Evolutionary conservation across 2,113 vertebrate species (phyloP).

Genomic region (Cairina moschata): DNA sequence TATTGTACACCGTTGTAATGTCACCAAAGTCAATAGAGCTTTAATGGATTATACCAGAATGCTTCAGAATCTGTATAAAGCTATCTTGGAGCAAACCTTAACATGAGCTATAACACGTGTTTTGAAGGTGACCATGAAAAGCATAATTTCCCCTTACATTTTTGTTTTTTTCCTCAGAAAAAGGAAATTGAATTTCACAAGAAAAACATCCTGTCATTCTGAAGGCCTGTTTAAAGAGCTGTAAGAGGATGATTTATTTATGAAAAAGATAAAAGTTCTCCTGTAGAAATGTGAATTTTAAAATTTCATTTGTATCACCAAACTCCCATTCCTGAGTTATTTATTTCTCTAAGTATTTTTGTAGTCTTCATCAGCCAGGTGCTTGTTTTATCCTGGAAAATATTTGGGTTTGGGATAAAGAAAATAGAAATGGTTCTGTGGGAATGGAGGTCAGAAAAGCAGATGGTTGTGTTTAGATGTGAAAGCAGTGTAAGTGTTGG

Average conservation of each 20-base stretch:
- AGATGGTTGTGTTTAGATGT: not conserved
- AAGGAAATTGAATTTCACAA: not conserved
- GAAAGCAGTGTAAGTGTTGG: not conserved
- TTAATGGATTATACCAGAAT: not conserved
- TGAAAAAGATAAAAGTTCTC: not conserved
- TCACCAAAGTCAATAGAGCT: not conserved
- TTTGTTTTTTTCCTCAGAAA: not conserved
- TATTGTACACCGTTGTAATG: not conserved
- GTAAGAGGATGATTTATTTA: not conserved
- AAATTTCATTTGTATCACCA: not conserved
- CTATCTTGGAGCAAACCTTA: not conserved
- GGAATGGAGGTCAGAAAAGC: not conserved
- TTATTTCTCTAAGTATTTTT: not conserved
- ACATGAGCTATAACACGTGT: accelerated
- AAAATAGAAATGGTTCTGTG: not conserved
- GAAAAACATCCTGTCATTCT: not conserved
- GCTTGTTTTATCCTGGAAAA: not conserved
- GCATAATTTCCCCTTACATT: not conserved
- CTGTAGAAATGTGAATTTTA: not conserved
- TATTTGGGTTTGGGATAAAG: not conserved
- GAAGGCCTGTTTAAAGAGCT: not conserved
- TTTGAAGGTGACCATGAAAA: not conserved
- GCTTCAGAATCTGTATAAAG: not conserved
- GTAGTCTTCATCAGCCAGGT: not conserved
- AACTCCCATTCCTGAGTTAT: not conserved